These are phyloP conservation scores for Heterotis niloticus DNA, from an alignment of 2,113 vertebrate genomes.

Conservation along the genomic window DNA sequence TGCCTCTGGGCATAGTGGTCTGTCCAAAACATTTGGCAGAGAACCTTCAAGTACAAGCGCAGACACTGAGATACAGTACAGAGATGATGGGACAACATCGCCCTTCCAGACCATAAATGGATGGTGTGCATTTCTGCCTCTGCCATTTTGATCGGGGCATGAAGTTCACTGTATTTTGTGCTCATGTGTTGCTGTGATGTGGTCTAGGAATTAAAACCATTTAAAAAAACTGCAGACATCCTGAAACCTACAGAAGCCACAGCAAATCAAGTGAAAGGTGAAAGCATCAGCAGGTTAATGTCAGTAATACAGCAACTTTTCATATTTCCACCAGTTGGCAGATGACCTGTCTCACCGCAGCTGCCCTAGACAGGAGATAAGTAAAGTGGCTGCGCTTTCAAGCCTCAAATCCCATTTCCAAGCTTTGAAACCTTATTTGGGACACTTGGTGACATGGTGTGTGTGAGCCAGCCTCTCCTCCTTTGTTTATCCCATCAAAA, in stretches of 20 bases:
- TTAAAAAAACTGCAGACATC: no score
- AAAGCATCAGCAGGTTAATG: no score
- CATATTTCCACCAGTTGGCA: background rate
- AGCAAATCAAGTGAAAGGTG: no score
- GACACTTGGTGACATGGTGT: no score
- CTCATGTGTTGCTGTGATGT: background rate
- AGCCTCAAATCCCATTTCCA: background rate
- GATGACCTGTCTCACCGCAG: background rate
- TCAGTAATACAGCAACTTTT: background rate
- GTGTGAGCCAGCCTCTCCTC: background rate
- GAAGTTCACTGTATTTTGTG: background rate
- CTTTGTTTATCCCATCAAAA: background rate
- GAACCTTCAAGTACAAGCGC: background rate
- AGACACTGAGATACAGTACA: background rate
- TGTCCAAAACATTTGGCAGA: conserved; percentile 8
- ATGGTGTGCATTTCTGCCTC: background rate
- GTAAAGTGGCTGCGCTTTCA: background rate
- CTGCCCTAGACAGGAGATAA: background rate
- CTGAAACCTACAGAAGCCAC: no score
- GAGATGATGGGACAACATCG: background rate
- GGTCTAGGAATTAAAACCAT: no score
- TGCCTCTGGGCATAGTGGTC: background rate
- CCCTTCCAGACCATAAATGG: background rate
- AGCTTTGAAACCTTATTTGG: background rate
- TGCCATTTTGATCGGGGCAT: background rate